Evolutionary conservation across 2,888 invertebrate genomes (phyloP).

Genomic region (Plusia festucae): DNA sequence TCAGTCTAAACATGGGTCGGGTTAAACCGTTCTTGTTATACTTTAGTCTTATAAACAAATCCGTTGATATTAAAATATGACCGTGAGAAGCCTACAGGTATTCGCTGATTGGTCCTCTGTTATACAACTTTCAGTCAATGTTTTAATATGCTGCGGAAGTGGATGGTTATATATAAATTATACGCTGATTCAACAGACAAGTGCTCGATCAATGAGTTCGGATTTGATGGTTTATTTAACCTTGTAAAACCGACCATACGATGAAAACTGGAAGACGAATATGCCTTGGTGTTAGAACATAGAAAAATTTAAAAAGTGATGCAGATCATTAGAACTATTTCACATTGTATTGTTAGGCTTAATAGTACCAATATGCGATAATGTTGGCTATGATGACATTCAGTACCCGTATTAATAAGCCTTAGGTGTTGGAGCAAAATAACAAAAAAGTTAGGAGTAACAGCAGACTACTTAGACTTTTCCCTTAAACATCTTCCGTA

Average conservation of each 20-base stretch:
- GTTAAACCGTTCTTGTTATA: constrained; percentile 75
- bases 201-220: not conserved
- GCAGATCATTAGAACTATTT: no score
- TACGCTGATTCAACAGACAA: constrained; percentile 25
- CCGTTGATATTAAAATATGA: constrained; percentile 81
- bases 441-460: no score
- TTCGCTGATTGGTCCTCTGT: constrained; percentile 53
- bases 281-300: no score
- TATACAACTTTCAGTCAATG: constrained; percentile 66
- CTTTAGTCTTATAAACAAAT: constrained; percentile 77
- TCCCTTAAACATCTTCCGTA: no score
- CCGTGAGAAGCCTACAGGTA: constrained; percentile 72
- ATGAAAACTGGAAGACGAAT: no score
- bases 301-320: no score
- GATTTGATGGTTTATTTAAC: not conserved
- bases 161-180: constrained; percentile 57
- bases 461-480: no score
- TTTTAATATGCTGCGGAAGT: constrained; percentile 68
- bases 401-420: no score
- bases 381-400: no score
- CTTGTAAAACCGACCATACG: not conserved
- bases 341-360: no score
- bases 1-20: constrained; percentile 85
- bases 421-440: no score
- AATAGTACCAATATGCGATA: no score